These are phyloP conservation scores for Hydrophis major DNA, from an alignment of 2,797 vertebrate genomes.

Conservation along the genomic window DNA sequence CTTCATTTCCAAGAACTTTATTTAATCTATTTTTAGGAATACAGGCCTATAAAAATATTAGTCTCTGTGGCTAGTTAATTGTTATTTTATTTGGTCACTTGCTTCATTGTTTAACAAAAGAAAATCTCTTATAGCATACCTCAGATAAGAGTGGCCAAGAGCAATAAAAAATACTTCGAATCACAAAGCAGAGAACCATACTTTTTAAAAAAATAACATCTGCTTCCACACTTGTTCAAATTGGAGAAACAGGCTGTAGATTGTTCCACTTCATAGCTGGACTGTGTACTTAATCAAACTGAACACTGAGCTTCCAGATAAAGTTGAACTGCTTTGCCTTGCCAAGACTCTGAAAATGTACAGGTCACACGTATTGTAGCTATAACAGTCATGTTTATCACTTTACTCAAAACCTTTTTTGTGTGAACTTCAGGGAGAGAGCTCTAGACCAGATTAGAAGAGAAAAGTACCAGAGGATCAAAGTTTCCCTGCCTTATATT, in stretches of 20 bases:
- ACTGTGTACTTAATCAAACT: neutral
- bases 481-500: neutral
- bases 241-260: neutral
- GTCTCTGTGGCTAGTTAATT: neutral
- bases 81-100: constrained; percentile 10
- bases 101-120: constrained; percentile 38
- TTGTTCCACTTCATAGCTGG: neutral
- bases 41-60: constrained; percentile 40
- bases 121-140: neutral
- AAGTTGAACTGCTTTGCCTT: neutral
- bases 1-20: constrained; percentile 46
- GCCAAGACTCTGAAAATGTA: neutral
- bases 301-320: neutral
- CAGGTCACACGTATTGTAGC: neutral
- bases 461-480: neutral
- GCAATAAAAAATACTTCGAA: neutral
- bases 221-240: neutral
- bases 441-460: neutral
- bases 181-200: neutral
- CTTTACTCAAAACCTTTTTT: neutral
- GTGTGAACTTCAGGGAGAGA: neutral
- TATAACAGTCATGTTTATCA: neutral
- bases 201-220: neutral
- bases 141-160: neutral
- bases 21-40: constrained; percentile 25